Evolutionary conservation across 2,797 vertebrate genomes (phyloP).

Genomic region (Falco rusticolus): DNA sequence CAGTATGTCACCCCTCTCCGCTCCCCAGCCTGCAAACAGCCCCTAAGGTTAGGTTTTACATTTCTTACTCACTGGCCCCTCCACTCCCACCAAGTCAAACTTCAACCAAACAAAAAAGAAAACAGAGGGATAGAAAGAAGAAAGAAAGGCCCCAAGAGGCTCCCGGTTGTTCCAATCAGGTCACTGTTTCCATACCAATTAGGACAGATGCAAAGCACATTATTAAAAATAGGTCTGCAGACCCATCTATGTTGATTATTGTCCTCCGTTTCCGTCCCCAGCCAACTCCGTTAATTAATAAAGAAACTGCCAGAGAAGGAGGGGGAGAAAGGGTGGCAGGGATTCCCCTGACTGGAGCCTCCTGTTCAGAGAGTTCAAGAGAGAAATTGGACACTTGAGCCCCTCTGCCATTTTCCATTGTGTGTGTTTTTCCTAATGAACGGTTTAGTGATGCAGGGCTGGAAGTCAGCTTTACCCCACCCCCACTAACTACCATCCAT

Average conservation of each 20-base stretch:
- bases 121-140: slow-evolving; percentile 65
- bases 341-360: slow-evolving; percentile 75
- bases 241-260: slow-evolving; percentile 78
- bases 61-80: slow-evolving; percentile 64
- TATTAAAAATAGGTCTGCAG: slow-evolving; percentile 80
- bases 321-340: slow-evolving; percentile 70
- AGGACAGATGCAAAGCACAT: slow-evolving; percentile 77
- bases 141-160: slow-evolving; percentile 70
- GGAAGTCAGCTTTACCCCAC: slow-evolving; percentile 76
- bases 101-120: slow-evolving; percentile 70
- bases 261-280: slow-evolving; percentile 75
- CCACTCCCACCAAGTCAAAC: slow-evolving; percentile 71
- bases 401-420: slow-evolving; percentile 75
- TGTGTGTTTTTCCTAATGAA: slow-evolving; percentile 76
- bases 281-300: slow-evolving; percentile 80
- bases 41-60: slow-evolving; percentile 63
- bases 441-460: slow-evolving; percentile 74
- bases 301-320: slow-evolving; percentile 72
- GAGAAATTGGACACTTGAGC: slow-evolving; percentile 77
- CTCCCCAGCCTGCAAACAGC: slow-evolving; percentile 17
- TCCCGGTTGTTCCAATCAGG: slow-evolving; percentile 76
- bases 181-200: slow-evolving; percentile 79
- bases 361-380: slow-evolving; percentile 72
- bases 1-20: background rate
- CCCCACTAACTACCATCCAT: slow-evolving; percentile 69